Base-by-base conservation (phyloP, 2,797 vertebrate species). In the Pangasius krempfi region DNA sequence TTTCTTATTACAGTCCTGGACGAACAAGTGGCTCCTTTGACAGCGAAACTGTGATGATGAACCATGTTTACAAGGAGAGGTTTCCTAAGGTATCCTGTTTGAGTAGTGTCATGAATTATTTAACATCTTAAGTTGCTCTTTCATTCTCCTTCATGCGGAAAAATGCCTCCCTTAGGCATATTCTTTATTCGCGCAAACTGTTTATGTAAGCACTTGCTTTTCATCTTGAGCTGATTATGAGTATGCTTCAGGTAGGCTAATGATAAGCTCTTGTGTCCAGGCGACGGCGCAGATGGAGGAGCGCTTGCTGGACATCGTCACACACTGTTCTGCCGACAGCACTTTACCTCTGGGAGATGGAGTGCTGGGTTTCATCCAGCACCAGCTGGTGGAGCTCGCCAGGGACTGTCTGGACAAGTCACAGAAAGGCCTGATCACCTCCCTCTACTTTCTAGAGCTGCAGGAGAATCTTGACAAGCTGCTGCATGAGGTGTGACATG, bases 271-370 rank as follows among this genome's bases (percentile, higher is more conserved):
- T 79, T 56, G 44, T 60, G 37, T 84, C 20, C 93, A 99, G 99
- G 99, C 99, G 92, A 99, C 98, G 0, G 98, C 97, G 14, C 99
- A 99, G 95, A 99, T 99, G 98, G 98, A 99, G 92, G 97, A 98
- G 87, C 97, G 97, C 22, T 95, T 99, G 94, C 96, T 96, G 89
- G 98, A 99, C 85, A 97, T 98, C 82, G 95, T 98, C 91, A 96
- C 94, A 1, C 95, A 96, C 92, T 97, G 94, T 91, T 97, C 97
- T 6, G 96, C 97, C 0, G 97, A 97, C 90, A 96, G 94, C 92
- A 96, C 96, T 40, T 95, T 99, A 94, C 98, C 97, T 0, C 94
- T 99, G 91, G 97, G 98, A 0, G 98, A 99, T 0, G 99, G 99
- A 0, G 97, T 99, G 58, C 94, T 99, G 95, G 98, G 98, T 90